phyloP scores from a whole-genome alignment of 1,140 invertebrate genomes.

The Leptinotarsa texana region DNA sequence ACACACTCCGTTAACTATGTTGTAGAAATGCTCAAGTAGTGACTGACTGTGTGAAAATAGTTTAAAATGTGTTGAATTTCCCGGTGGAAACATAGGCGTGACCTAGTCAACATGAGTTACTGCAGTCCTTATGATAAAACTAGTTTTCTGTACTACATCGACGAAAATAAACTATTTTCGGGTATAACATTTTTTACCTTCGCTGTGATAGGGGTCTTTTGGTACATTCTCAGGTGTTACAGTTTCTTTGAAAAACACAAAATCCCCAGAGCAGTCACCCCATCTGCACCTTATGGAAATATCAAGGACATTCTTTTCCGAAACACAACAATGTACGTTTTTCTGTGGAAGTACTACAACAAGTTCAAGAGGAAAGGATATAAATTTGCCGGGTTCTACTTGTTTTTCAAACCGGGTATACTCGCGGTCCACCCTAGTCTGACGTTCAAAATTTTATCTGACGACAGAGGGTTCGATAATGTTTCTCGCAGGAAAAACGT shows the following conservation, averaged over 20 bases:
- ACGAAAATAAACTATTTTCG: conserved; percentile 36
- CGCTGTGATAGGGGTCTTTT: conserved; percentile 30
- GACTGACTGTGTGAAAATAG: background rate
- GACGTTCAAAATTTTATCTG: conserved; percentile 30
- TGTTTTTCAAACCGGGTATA: conserved; percentile 37
- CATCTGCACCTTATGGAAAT: conserved; percentile 40
- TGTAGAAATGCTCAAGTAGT: background rate
- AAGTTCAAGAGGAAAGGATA: conserved; percentile 38
- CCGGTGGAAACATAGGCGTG: background rate
- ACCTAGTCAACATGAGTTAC: background rate
- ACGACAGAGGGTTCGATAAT: conserved; percentile 34
- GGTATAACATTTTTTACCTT: conserved; percentile 38
- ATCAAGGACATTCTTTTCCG: conserved; percentile 34
- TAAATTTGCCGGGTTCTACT: conserved; percentile 38
- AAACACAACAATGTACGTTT: conserved; percentile 37
- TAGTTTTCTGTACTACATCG: conserved; percentile 29
- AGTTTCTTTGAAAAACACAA: conserved; percentile 40
- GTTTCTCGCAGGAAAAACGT: conserved; percentile 27
- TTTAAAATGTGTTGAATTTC: background rate
- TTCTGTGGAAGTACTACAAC: conserved; percentile 42
- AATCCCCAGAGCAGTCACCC: conserved; percentile 19
- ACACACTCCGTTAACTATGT: background rate
- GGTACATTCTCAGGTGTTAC: conserved; percentile 35
- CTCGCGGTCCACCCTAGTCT: conserved; percentile 28
- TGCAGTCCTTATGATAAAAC: conserved; percentile 7